These are phyloP conservation scores for Adineta ricciae DNA, from an alignment of 2,888 invertebrate species.

Conservation along the genomic window DNA sequence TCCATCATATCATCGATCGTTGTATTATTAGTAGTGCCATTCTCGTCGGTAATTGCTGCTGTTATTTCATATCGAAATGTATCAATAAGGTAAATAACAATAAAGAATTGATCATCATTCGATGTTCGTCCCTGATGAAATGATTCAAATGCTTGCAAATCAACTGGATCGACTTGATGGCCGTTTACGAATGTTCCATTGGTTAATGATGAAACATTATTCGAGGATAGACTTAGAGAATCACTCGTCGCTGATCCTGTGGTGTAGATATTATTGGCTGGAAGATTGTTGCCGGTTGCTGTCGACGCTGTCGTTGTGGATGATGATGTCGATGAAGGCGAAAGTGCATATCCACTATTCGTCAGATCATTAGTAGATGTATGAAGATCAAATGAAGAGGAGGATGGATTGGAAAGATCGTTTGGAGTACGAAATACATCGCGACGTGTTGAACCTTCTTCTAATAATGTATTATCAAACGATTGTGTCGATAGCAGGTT, in stretches of 20 bases:
- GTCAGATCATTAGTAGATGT: not conserved
- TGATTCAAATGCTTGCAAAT: conserved; percentile 10
- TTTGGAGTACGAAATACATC: conserved; percentile 15
- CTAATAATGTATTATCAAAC: conserved; percentile 64
- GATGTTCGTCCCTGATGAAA: conserved; percentile 11
- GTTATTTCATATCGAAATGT: conserved; percentile 22
- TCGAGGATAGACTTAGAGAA: not conserved
- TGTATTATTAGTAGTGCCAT: not conserved
- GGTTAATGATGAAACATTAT: not conserved
- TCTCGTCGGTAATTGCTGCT: not conserved
- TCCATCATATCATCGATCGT: not conserved
- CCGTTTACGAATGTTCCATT: not conserved
- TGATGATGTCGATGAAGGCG: not conserved
- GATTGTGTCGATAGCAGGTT: conserved; percentile 60
- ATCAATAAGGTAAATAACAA: conserved; percentile 18
- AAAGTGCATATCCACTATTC: conserved; percentile 18
- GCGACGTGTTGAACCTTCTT: conserved; percentile 40
- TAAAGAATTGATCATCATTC: conserved; percentile 21
- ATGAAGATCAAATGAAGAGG: not conserved
- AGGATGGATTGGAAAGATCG: not conserved
- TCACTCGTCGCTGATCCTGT: not conserved
- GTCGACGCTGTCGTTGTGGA: not conserved
- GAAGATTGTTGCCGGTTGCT: not conserved
- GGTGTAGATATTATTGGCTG: not conserved
- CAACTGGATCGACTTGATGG: not conserved